Conservation (phyloP, 2,113 vertebrate species). For the Ursus arctos region DNA sequence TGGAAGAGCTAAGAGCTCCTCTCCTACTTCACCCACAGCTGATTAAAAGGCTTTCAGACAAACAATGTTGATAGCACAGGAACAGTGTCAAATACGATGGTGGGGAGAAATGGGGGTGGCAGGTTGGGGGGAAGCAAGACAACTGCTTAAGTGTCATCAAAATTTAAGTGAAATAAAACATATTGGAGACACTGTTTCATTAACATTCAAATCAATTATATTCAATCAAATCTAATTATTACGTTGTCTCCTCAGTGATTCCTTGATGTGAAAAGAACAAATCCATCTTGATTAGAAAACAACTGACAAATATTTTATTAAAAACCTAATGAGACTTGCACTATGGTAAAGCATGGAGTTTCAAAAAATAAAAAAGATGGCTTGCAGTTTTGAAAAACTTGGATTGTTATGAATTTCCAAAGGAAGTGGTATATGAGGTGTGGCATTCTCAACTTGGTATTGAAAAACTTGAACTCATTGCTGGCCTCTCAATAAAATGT, state of each 20-base stretch:
- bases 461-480: neutral
- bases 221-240: constrained; percentile 50
- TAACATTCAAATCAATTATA: constrained; percentile 56
- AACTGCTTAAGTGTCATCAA: neutral
- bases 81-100: too few relatives aligned
- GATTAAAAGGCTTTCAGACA: constrained; percentile 54
- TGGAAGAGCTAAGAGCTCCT: constrained; percentile 64
- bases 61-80: neutral
- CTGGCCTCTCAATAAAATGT: neutral
- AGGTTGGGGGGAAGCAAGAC: neutral
- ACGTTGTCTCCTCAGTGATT: constrained; percentile 40
- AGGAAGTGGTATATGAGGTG: neutral
- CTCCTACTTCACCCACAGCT: constrained; percentile 2
- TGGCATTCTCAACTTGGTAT: neutral
- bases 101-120: neutral
- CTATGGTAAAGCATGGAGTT: neutral
- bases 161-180: constrained; percentile 40
- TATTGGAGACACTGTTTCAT: neutral
- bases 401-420: neutral
- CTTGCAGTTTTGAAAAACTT: neutral
- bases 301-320: constrained; percentile 28
- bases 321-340: constrained; percentile 24
- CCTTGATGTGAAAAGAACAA: constrained; percentile 60
- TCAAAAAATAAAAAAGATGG: neutral
- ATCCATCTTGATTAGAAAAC: constrained; percentile 55